Conservation (phyloP, 2,113 vertebrate genomes). For the Campylomormyrus numenius region DNA sequence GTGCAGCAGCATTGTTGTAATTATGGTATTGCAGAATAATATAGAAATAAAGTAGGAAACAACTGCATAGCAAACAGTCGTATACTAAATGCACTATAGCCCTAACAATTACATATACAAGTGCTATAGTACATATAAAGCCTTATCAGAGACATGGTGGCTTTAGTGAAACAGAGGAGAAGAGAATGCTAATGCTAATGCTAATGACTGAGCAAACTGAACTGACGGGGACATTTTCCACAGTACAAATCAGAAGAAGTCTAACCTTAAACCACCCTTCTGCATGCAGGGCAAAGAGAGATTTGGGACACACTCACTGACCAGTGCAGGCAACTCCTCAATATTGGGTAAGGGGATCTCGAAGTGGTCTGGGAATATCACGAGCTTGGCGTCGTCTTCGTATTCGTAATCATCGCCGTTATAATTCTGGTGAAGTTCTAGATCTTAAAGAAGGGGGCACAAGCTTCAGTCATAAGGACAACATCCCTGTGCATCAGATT, state of each 20-base stretch:
- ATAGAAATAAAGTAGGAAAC: not conserved
- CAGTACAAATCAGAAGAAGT: not conserved
- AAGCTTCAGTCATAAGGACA: constrained; percentile 25
- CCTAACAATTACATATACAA: not conserved
- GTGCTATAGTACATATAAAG: not conserved
- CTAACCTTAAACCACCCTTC: constrained; percentile 19
- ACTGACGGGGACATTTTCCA: not conserved
- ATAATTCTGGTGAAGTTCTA: constrained; percentile 85
- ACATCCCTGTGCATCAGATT: not conserved
- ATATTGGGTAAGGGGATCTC: constrained; percentile 97
- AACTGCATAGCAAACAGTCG: not conserved
- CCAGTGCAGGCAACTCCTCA: constrained; percentile 95
- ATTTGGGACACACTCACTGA: constrained; percentile 68
- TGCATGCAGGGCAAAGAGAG: constrained; percentile 34
- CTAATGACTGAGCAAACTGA: not conserved
- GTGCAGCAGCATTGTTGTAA: not conserved
- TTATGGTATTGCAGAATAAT: not conserved
- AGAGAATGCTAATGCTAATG: not conserved
- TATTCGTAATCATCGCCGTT: constrained; percentile 90
- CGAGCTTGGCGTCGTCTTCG: constrained; percentile 94
- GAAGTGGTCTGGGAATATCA: constrained; percentile 98
- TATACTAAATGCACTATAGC: not conserved
- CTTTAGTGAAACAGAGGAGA: not conserved
- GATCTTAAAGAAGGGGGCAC: constrained; percentile 70
- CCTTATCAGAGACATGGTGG: not conserved